A percentile compares a stretch with the other conserved stretches of the same genome.
Evolutionary conservation across 1,140 invertebrate species (phyloP).

Genomic region (Trypoxylus dichotomus): DNA sequence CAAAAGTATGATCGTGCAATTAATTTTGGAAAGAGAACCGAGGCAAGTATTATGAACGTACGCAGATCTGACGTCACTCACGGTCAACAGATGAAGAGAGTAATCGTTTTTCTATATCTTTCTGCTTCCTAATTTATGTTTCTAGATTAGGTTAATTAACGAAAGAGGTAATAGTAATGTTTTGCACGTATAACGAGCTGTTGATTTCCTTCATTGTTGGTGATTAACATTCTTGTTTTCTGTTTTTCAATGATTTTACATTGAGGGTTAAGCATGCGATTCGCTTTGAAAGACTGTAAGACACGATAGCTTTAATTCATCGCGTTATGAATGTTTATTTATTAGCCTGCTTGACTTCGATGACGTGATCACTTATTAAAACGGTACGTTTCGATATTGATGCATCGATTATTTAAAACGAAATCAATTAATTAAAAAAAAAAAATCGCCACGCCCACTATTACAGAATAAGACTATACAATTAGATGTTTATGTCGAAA

Average conservation of each 20-base stretch:
- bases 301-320: background rate
- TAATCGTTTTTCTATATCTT: background rate
- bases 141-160: slow-evolving; percentile 12
- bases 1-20: background rate
- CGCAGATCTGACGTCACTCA: too few species aligned
- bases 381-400: too few species aligned
- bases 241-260: background rate
- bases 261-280: background rate
- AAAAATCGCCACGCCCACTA: too few species aligned
- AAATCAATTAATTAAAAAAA: too few species aligned
- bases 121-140: slow-evolving; percentile 10
- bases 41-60: too few species aligned
- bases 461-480: too few species aligned
- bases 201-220: background rate
- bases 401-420: too few species aligned
- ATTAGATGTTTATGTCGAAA: too few species aligned
- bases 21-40: background rate
- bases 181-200: background rate
- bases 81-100: too few species aligned
- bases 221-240: background rate
- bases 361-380: too few species aligned
- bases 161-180: background rate
- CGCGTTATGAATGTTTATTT: too few species aligned
- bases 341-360: too few species aligned
- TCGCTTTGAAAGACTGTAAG: background rate